A percentile compares a stretch with the other conserved stretches of the same genome.
Evolutionary conservation across 1,140 invertebrate genomes (phyloP).

Genomic region (Papilio glaucus): DNA sequence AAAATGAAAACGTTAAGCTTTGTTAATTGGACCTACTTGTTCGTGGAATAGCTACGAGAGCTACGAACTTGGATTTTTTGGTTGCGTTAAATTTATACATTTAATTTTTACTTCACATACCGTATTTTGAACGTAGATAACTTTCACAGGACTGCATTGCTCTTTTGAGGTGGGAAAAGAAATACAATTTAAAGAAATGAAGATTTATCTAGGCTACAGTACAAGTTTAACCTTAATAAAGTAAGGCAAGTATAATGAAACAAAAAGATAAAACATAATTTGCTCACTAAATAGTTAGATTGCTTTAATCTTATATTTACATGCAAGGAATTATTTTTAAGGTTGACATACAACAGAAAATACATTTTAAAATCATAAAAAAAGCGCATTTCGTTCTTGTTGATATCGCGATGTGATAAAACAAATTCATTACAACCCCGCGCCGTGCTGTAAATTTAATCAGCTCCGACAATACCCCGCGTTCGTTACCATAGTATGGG

Average conservation of each 20-base stretch:
- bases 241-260: too few species aligned
- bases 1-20: constrained; percentile 48
- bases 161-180: too few species aligned
- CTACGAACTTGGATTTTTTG: constrained; percentile 15
- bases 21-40: constrained; percentile 61
- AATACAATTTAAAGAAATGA: too few species aligned
- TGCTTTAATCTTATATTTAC: too few species aligned
- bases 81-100: neutral
- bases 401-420: neutral
- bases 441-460: constrained; percentile 52
- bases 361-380: neutral
- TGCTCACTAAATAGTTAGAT: too few species aligned
- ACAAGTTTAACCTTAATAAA: too few species aligned
- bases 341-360: neutral
- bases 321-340: too few species aligned
- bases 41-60: constrained; percentile 39
- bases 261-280: too few species aligned
- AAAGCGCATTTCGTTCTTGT: neutral
- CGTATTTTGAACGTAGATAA: neutral
- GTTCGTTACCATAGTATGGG: constrained; percentile 48
- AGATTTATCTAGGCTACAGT: too few species aligned
- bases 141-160: too few species aligned
- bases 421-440: neutral
- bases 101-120: neutral
- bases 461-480: constrained; percentile 48